Evolutionary conservation across 2,888 invertebrate species (phyloP), one percentile per base, ranked within the genome.

Genomic region (Eupithecia centaureata): DNA sequence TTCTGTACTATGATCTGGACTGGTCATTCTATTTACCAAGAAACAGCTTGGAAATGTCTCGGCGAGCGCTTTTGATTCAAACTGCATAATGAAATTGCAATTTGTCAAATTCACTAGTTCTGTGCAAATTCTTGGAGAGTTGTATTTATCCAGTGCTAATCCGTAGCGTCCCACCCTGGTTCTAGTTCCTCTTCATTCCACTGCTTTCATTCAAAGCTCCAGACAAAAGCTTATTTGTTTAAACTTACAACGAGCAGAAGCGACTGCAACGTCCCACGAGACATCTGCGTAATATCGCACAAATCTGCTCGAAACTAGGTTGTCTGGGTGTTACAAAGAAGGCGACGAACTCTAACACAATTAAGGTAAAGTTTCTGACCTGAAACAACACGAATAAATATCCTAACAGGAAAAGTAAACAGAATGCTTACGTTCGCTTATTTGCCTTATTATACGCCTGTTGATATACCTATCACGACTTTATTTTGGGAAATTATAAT

Each of bases 61-160:
- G 22, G 1, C 22, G 22, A 42, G 42, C 18, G 47, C 47, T 47
- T 47, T 47, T 47, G 47, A 47, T 47, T 47, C 47, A 22, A 47
- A 22, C 47, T 47, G 47, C 22, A 47, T 47, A 47, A 47, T 47
- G 47, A 47, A 47, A 47, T 47, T 47, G 47, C 47, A 47, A 47
- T 47, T 47, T 47, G 47, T 47, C 47, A 47, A 47, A 47, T 47
- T 47, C 12, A 47, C 47, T 22, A 47, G 47, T 47, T 47, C 47
- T 47, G 22, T 47, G 47, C 47, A 47, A 47, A 47, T 47, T 22
- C 47, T 47, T 12, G 4, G 47, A 47, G 18, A 22, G 4, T 22
- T 42, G 42, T 42, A 42, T 42, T 42, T 42, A 42, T 47, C 47
- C 10, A 47, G 42, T 18, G n/a, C 7, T 18, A 42, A 22, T 4